These are phyloP conservation scores for Agriopis aurantiaria DNA, from an alignment of 2,888 invertebrate species.

Conservation along the genomic window DNA sequence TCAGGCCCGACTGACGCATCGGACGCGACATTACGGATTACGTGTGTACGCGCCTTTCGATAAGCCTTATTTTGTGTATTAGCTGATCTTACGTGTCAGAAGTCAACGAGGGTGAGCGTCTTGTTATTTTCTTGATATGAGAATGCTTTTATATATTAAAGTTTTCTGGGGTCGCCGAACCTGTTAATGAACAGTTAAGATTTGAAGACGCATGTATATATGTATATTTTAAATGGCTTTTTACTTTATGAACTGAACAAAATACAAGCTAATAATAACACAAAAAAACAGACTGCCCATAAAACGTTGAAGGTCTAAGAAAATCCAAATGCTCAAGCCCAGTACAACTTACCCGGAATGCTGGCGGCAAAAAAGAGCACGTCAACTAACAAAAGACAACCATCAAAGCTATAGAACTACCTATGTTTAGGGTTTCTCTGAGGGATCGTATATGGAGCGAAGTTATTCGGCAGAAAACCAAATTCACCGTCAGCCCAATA, in stretches of 20 bases:
- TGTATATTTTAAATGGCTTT: too few relatives aligned
- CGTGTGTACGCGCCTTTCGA: conserved; percentile 62
- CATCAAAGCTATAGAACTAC: too few relatives aligned
- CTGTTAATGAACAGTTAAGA: background rate
- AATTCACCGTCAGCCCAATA: too few relatives aligned
- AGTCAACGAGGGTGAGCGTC: conserved; percentile 29
- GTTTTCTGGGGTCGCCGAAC: background rate
- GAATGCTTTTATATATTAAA: conserved; percentile 20
- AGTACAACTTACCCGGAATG: too few relatives aligned
- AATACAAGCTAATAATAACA: background rate
- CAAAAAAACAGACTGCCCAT: background rate
- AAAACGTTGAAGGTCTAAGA: too few relatives aligned
- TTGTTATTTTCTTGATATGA: conserved; percentile 39
- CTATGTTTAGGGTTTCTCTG: too few relatives aligned
- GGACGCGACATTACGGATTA: conserved; percentile 66
- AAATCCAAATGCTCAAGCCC: too few relatives aligned
- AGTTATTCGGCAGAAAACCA: too few relatives aligned
- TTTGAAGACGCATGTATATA: background rate
- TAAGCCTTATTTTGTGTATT: conserved; percentile 68
- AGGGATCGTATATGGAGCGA: too few relatives aligned
- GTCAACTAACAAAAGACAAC: too few relatives aligned
- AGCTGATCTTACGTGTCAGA: conserved; percentile 50
- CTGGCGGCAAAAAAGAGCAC: too few relatives aligned
- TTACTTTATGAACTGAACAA: too few relatives aligned
- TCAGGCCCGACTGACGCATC: conserved; percentile 46